phyloP scores from a whole-genome alignment of 2,797 vertebrate genomes.

The Aselliscus stoliczkanus region DNA sequence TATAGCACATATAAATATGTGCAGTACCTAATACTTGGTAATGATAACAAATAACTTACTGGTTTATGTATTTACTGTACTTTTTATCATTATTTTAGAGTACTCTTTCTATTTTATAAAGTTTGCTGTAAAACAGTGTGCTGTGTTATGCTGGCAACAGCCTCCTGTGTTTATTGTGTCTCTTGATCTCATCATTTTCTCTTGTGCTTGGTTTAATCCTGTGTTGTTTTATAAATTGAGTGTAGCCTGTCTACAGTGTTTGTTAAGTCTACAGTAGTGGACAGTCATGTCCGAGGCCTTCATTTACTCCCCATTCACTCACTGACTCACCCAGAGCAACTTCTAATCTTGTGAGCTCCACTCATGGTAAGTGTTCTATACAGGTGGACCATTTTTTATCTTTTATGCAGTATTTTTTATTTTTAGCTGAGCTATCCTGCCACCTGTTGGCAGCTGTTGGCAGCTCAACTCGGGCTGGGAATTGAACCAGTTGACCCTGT shows the following conservation, averaged over 20 bases:
- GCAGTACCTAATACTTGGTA: neutral
- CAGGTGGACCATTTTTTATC: neutral
- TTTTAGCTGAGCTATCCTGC: too few relatives aligned
- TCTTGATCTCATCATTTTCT: neutral
- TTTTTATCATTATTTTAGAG: neutral
- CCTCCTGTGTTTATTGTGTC: neutral
- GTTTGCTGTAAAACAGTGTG: neutral
- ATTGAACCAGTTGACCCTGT: too few relatives aligned
- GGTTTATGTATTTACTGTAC: neutral
- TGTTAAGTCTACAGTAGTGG: neutral
- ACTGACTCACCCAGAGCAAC: neutral
- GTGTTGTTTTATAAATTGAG: neutral
- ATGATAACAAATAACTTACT: neutral
- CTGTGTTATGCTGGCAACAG: too few relatives aligned
- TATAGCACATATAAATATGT: neutral
- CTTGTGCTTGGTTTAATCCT: neutral
- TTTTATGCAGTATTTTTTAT: neutral
- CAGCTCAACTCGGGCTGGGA: too few relatives aligned
- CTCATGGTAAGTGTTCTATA: neutral
- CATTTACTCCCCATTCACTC: neutral
- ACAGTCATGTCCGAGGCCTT: too few relatives aligned
- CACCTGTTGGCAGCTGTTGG: too few relatives aligned
- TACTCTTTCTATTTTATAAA: neutral
- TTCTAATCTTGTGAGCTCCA: too few relatives aligned
- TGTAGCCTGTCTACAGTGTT: neutral